Evolutionary conservation across 2,888 invertebrate species (phyloP), one percentile per base, ranked within the genome.

Genomic region (Limnephilus rhombicus): DNA sequence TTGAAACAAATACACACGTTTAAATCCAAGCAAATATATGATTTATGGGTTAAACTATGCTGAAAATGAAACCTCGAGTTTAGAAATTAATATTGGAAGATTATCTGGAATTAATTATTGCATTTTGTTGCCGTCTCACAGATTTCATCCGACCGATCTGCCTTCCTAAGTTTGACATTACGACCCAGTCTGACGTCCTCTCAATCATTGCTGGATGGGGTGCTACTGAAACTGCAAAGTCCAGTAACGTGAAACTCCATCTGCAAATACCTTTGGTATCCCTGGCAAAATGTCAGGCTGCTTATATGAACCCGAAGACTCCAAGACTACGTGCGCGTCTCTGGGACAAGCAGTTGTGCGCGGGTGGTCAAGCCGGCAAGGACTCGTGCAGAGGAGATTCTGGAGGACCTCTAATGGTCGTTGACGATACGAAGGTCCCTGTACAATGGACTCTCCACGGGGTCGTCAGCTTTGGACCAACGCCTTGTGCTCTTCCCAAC

Each of bases 361-460:
- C 96, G 7, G 96, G 97, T 4, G 97, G 96, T 7, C 94, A 94
- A 87, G 94, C 94, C 81, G 95, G 95, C 0, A 95, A 95, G 93
- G 97, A 97, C 94, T 96, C 97, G 0, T 97, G 97, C 93, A 94
- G 95, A 41, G 96, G 97, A 0, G 97, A 97, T 93, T 96, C 96
- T 90, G 97, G 97, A 2, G 97, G 97, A 0, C 97, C 97, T 0
- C 94, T 97, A 18, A 96, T 97, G 95, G 92, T 93, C 29, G 53
- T 15, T 0, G 53, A 18, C 15, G 93, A 94, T 34, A 94, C 93
- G 9, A 90, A 94, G 18, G 95, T 95, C 85, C 94, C 94, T 45
- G 94, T 88, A 5, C 91, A 37, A 37, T 37, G 37, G 37, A 37
- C 37, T 37, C 4, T 37, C 37, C 37, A 37, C 37, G 37, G 37